Evolutionary conservation across 2,888 invertebrate genomes (phyloP), one percentile per base, ranked within the genome.

Genomic region (Brachyopa scutellaris): DNA sequence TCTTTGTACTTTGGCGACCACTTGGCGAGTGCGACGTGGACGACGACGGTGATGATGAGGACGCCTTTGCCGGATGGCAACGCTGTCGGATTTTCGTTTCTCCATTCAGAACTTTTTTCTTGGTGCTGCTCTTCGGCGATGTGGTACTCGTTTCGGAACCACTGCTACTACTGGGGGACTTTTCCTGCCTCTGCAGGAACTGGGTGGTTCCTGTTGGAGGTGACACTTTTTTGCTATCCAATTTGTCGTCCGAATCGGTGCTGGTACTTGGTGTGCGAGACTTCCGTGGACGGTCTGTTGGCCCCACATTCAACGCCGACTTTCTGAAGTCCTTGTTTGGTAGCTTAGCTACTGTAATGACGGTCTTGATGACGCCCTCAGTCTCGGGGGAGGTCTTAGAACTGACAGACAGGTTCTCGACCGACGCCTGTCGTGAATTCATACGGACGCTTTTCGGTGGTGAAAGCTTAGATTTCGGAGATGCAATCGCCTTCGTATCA

Each of bases 261-360:
- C 90, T 88, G 7, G 88, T 89, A 82, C 89, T 90, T 1, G 90
- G 89, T 0, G 91, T 90, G 66, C 89, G 90, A 66, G 89, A 90
- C 72, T 90, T 90, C 1, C 90, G 85, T 0, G 90, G 88, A 0
- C 90, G 86, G 66, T 90, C 90, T 0, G 90, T 88, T 23, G 91
- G 91, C 45, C 91, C 92, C 90, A 95, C 94, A 88, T 95, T 95
- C 9, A 95, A 88, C 0, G 93, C 93, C 0, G 95, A 95, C 88
- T 95, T 95, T 31, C 95, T 91, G 85, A 94, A 94, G 87, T 95
- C 95, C 89, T 95, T 95, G 88, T 95, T 95, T 17, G 93, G 92
- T 85, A 88, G 87, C 66, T 92, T 92, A 1, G 86, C 86, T 2
- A 86, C 73, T 31, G 84, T 73, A 6, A 91, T 91, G 49, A 88